These are phyloP conservation scores for Apamea anceps DNA, from an alignment of 2,888 invertebrate species.

Conservation along the genomic window DNA sequence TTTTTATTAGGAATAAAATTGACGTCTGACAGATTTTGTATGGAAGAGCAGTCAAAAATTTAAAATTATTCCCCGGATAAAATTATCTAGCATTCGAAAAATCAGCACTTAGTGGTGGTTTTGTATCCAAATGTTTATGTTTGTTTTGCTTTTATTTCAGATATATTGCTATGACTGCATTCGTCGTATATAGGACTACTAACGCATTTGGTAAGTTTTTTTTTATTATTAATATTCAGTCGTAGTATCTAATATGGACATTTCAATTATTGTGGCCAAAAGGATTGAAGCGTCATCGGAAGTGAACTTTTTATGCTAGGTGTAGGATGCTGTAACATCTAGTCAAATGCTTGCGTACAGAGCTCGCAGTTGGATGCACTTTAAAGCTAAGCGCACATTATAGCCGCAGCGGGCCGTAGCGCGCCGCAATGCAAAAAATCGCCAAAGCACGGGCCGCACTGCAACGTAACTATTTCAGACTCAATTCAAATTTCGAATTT, in stretches of 20 bases:
- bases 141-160: constrained; percentile 53
- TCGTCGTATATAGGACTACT: constrained; percentile 17
- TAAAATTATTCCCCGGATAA: background rate
- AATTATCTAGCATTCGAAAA: background rate
- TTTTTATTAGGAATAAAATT: background rate
- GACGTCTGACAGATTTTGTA: background rate
- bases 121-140: background rate
- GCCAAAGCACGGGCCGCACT: background rate
- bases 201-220: constrained; percentile 36
- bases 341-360: background rate
- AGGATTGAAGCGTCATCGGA: background rate
- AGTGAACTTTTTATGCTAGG: background rate
- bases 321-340: too few species aligned
- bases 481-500: background rate
- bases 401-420: background rate
- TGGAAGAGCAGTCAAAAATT: background rate
- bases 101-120: background rate
- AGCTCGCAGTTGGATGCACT: too few species aligned
- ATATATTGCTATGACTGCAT: constrained; percentile 44
- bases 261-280: background rate
- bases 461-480: background rate
- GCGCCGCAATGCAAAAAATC: background rate
- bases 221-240: background rate
- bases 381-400: background rate
- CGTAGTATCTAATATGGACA: background rate